Evolutionary conservation across 2,888 invertebrate genomes (phyloP).

Genomic region (Graphium colonna): DNA sequence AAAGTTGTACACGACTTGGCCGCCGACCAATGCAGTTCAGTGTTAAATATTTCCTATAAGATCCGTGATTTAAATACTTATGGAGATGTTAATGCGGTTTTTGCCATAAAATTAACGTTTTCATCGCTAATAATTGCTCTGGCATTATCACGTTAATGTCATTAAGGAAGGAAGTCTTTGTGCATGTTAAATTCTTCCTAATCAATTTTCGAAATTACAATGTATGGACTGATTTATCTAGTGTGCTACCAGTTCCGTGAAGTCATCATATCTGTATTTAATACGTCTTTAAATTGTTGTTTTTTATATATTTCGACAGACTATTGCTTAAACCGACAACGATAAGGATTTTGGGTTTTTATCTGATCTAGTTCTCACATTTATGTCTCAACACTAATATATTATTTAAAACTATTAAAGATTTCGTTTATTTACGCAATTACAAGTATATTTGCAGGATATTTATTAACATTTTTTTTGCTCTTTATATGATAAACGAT

Average conservation of each 20-base stretch:
- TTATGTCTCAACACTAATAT: no score
- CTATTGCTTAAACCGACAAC: no score
- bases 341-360: no score
- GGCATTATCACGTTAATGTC: conserved; percentile 9
- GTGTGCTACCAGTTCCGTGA: background rate
- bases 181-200: background rate
- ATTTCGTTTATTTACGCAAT: no score
- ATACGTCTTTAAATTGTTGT: no score
- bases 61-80: conserved; percentile 4
- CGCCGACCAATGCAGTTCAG: background rate
- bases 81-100: background rate
- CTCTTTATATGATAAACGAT: no score
- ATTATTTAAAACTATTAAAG: no score
- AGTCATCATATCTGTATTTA: background rate
- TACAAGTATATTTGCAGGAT: no score
- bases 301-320: no score
- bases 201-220: background rate
- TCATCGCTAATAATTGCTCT: conserved; percentile 1
- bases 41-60: background rate
- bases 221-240: background rate
- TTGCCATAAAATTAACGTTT: background rate
- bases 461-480: no score
- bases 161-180: background rate
- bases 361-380: no score
- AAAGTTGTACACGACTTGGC: conserved; percentile 9